Conservation (phyloP, 2,888 invertebrate genomes). For the Acrocera orbiculus region DNA sequence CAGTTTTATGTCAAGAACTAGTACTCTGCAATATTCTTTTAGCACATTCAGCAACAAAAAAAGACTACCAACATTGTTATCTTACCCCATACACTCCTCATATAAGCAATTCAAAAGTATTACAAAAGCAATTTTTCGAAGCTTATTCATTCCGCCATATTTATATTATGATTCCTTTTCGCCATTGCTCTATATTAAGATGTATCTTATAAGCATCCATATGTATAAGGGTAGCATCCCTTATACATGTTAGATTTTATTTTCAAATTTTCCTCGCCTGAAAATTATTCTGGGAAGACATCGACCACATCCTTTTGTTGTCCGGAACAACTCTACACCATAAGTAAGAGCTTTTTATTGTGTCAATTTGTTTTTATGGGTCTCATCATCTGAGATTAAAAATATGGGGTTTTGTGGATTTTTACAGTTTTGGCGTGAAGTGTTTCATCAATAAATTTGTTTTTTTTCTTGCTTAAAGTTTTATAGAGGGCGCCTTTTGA, state of each 20-base stretch:
- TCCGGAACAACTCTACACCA: too few species aligned
- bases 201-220: constrained; percentile 10
- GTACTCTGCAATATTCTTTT: too few species aligned
- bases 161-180: too few species aligned
- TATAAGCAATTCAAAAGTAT: too few species aligned
- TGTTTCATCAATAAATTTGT: background rate
- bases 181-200: too few species aligned
- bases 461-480: background rate
- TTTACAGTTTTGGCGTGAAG: background rate
- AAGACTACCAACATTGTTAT: too few species aligned
- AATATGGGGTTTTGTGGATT: constrained; percentile 13
- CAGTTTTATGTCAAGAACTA: too few species aligned
- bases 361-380: constrained; percentile 18
- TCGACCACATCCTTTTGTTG: constrained; percentile 1
- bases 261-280: constrained; percentile 11
- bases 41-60: too few species aligned
- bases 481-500: background rate
- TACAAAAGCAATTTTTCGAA: too few species aligned
- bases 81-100: too few species aligned
- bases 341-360: constrained; percentile 16
- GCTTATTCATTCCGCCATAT: too few species aligned
- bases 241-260: constrained; percentile 11
- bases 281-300: constrained; percentile 8
- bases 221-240: constrained; percentile 1
- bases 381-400: constrained; percentile 17